Conservation (phyloP, 2,113 vertebrate genomes). For the Apodemus speciosus region DNA sequence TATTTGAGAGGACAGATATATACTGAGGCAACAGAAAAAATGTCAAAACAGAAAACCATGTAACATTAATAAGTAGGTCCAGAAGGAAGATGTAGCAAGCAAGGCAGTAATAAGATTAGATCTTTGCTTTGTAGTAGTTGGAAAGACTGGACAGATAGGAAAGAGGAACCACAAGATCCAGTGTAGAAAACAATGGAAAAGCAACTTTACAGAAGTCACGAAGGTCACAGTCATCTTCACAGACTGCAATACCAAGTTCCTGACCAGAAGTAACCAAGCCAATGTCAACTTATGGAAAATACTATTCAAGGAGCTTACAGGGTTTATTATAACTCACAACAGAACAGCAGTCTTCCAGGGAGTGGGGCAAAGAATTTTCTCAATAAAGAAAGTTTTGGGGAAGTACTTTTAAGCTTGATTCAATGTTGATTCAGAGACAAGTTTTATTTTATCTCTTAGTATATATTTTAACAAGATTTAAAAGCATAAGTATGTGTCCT, state of each 20-base stretch:
- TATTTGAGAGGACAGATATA: neutral
- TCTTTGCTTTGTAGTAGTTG: neutral
- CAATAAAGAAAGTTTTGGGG: neutral
- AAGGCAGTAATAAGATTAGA: too few relatives aligned
- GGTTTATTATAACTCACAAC: neutral
- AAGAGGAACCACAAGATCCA: neutral
- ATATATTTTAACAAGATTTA: neutral
- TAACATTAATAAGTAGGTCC: too few relatives aligned
- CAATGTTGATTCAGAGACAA: neutral
- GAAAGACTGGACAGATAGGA: neutral
- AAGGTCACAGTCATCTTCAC: neutral
- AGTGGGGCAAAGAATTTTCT: neutral
- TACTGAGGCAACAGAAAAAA: neutral
- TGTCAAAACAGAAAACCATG: neutral
- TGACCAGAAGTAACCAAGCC: neutral
- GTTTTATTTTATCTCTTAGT: neutral
- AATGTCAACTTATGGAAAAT: neutral
- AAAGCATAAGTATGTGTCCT: neutral
- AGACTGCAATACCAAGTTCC: neutral
- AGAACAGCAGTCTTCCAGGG: neutral
- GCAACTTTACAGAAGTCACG: neutral
- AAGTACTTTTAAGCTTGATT: neutral
- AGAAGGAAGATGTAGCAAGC: neutral
- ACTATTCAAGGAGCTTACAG: neutral
- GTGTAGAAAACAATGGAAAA: neutral